A percentile compares a stretch with the other conserved stretches of the same genome.
These are phyloP conservation scores for Trachymyrmex cornetzi DNA, from an alignment of 1,140 invertebrate species.

Conservation along the genomic window DNA sequence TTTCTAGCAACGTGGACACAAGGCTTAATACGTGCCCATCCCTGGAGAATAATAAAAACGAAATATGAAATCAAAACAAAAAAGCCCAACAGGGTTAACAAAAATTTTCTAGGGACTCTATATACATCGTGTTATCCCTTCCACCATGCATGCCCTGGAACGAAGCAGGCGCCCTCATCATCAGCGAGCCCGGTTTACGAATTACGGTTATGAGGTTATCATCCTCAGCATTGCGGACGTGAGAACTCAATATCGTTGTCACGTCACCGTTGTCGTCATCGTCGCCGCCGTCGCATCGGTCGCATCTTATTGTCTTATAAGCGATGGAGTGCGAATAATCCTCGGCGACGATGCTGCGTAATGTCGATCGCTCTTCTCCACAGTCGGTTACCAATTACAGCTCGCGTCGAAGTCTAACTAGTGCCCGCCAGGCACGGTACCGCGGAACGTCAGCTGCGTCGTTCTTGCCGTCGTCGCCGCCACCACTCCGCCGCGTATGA, in stretches of 20 bases:
- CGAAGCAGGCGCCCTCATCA: slow-evolving; percentile 46
- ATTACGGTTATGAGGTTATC: slow-evolving; percentile 42
- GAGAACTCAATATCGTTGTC: background rate
- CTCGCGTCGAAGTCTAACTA: slow-evolving; percentile 11
- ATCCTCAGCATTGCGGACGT: slow-evolving; percentile 19
- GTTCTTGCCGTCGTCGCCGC: background rate
- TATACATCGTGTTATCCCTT: too few relatives aligned
- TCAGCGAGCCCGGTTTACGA: background rate
- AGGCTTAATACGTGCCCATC: too few relatives aligned
- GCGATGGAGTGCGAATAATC: slow-evolving; percentile 28
- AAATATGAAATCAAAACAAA: too few relatives aligned
- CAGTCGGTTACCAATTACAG: slow-evolving; percentile 9
- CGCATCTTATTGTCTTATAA: background rate
- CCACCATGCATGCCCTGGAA: background rate
- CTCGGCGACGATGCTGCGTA: slow-evolving; percentile 40
- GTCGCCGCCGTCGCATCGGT: background rate
- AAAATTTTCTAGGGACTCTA: too few relatives aligned
- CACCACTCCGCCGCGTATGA: slow-evolving; percentile 31
- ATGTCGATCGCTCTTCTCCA: slow-evolving; percentile 6
- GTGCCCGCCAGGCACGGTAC: slow-evolving; percentile 22
- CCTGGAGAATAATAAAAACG: too few relatives aligned
- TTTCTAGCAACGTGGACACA: too few relatives aligned
- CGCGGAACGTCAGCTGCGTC: slow-evolving; percentile 17
- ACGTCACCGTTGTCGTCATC: background rate
- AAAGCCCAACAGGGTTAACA: too few relatives aligned